Percentiles rank a stretch among this genome's conserved stretches.
phyloP scores from a whole-genome alignment of 2,888 invertebrate species.

The Pterostichus madidus region DNA sequence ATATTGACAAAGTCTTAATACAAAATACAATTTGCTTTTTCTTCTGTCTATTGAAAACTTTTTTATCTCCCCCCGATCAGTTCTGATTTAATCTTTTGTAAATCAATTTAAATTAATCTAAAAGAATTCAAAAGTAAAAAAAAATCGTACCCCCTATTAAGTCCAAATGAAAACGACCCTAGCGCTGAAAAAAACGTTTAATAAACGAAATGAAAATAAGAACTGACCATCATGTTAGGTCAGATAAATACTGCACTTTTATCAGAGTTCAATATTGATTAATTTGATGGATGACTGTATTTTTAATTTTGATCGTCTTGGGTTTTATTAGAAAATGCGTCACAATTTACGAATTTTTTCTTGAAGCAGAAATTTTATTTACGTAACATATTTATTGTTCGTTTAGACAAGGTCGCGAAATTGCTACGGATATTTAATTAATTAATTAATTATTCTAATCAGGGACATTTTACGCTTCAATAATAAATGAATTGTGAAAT shows the following conservation, averaged over 20 bases:
- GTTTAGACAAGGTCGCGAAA: not conserved
- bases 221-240: not conserved
- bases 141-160: conserved; percentile 15
- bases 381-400: not conserved
- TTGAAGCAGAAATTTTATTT: not conserved
- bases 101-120: conserved; percentile 34
- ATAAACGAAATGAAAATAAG: not conserved
- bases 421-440: not conserved
- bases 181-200: not conserved
- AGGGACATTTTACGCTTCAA: not conserved
- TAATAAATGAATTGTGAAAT: not conserved
- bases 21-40: not conserved
- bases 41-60: not conserved
- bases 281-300: not conserved
- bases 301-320: not conserved
- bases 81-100: conserved; percentile 23
- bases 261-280: not conserved
- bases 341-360: too few species aligned
- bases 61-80: conserved; percentile 12
- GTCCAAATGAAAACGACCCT: not conserved
- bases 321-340: not conserved
- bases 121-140: conserved; percentile 21
- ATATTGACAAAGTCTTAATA: not conserved
- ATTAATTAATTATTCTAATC: not conserved
- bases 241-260: not conserved